These are phyloP conservation scores for Monomorium pharaonis DNA, from an alignment of 1,140 invertebrate genomes.

Conservation along the genomic window DNA sequence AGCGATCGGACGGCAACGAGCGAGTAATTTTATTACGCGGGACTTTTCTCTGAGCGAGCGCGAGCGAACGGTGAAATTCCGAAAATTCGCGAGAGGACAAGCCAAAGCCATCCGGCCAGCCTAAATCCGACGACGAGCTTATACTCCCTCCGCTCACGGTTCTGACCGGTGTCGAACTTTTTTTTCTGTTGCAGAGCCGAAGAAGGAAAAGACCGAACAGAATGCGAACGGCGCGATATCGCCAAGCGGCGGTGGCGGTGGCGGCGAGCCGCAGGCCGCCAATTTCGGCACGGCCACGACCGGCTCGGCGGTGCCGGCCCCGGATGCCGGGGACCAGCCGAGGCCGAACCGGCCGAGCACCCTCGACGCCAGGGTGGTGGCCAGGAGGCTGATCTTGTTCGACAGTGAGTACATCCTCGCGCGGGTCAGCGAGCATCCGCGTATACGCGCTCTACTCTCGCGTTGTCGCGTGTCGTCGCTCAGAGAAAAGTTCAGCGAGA, in stretches of 20 bases:
- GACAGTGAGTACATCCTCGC: conserved; percentile 68
- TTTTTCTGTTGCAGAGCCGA: conserved; percentile 90
- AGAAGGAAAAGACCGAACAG: conserved; percentile 95
- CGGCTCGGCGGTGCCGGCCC: conserved; percentile 74
- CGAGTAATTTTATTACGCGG: background rate
- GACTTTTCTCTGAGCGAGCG: conserved; percentile 52
- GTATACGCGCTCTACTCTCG: background rate
- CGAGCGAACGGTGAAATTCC: background rate
- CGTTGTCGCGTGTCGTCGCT: conserved; percentile 13
- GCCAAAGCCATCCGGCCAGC: background rate
- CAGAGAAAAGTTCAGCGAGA: conserved; percentile 54
- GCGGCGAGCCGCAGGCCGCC: conserved; percentile 84
- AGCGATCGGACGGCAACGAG: background rate
- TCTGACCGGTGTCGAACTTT: conserved; percentile 64
- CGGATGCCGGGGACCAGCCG: conserved; percentile 78
- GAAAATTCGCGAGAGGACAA: background rate
- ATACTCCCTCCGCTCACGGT: conserved; percentile 24
- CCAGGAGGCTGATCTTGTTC: conserved; percentile 85
- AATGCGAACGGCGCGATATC: conserved; percentile 88
- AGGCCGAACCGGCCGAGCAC: conserved; percentile 91
- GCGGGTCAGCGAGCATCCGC: conserved; percentile 3
- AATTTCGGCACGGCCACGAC: conserved; percentile 83
- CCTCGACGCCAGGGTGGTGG: conserved; percentile 89
- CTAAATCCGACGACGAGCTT: background rate
- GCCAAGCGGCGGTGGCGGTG: conserved; percentile 82